Percentiles rank a stretch among this genome's conserved stretches.
Evolutionary conservation across 2,888 invertebrate genomes (phyloP).

Genomic region (Leptopilina drosophilae): DNA sequence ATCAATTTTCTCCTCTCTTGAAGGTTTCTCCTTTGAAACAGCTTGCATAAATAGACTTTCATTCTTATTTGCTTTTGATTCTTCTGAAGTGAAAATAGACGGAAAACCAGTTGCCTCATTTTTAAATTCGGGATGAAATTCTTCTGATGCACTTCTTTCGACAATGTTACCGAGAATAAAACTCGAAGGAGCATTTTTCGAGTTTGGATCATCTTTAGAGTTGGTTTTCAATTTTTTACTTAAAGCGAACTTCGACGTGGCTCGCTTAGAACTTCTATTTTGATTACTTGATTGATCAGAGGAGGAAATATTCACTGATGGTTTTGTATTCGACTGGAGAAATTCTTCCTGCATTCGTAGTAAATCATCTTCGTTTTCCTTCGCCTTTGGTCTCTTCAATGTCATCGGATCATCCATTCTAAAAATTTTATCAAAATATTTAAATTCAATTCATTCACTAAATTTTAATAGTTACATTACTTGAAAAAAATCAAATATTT

Average conservation of each 20-base stretch:
- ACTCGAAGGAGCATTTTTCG: slow-evolving; percentile 53
- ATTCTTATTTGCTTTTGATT: slow-evolving; percentile 43
- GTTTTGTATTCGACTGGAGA: slow-evolving; percentile 79
- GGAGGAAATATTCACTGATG: slow-evolving; percentile 82
- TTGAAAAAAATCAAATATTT: background rate
- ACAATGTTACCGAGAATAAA: slow-evolving; percentile 72
- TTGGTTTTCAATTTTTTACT: background rate
- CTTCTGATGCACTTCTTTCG: slow-evolving; percentile 62
- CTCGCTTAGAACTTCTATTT: background rate
- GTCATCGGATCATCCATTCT: slow-evolving; percentile 77
- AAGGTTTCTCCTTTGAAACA: slow-evolving; percentile 41
- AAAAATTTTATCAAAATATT: background rate
- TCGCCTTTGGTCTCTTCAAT: slow-evolving; percentile 82
- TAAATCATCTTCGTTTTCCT: slow-evolving; percentile 86
- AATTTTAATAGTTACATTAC: background rate
- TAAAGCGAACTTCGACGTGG: background rate
- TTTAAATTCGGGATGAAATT: background rate
- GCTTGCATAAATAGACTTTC: slow-evolving; percentile 68
- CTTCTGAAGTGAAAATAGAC: slow-evolving; percentile 63
- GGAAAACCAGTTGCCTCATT: slow-evolving; percentile 68
- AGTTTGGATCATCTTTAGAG: no score
- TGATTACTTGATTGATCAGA: slow-evolving; percentile 37
- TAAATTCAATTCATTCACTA: no score
- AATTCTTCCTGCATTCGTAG: slow-evolving; percentile 86
- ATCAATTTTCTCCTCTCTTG: slow-evolving; percentile 57